Evolutionary conservation across 2,797 vertebrate genomes (phyloP), one percentile per base, ranked within the genome.

Genomic region (Philypnodon macrostomus): DNA sequence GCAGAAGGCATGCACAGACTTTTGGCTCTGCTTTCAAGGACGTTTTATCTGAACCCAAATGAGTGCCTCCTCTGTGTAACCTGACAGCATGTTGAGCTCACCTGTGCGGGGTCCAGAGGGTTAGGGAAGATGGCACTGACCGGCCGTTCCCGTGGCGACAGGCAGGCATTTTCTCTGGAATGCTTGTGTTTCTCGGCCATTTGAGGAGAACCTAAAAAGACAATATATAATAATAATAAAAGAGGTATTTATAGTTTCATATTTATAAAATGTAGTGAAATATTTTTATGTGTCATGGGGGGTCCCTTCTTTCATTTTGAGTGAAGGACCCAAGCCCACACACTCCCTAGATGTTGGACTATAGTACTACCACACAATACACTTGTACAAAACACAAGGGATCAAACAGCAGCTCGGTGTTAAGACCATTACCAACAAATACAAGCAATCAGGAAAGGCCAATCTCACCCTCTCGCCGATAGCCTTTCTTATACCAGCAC

Each of bases 121-220:
- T 88, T 95, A 26, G 95, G 93, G 67, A 94, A 98, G 79, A 97
- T 92, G 84, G 95, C 94, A 64, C 96, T 98, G 88, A 94, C 95
- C 0, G 97, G 97, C 62, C 96, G 90, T 69, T 98, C 96, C 77
- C 95, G 85, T 0, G 96, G 96, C 36, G 95, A 98, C 67, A 98
- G 87, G 77, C 96, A 97, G 55, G 94, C 75, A 51, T 94, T 98
- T 78, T 98, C 96, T 88, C 94, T 88, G 87, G 93, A 94, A 91
- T 98, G 94, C 77, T 98, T 98, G 88, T 97, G 94, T 89, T 98
- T 99, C 86, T 99, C 97, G 61, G 94, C 94, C 87, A 98, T 76
- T 78, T 98, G 90, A 53, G 97, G 96, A 47, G 97, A 98, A 67
- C 94, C 97, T 98, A 79, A 44, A 82, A n/a, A n/a, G n/a, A 60